Evolutionary conservation across 2,888 invertebrate genomes (phyloP), one percentile per base, ranked within the genome.

Genomic region (Yponomeuta cagnagella): DNA sequence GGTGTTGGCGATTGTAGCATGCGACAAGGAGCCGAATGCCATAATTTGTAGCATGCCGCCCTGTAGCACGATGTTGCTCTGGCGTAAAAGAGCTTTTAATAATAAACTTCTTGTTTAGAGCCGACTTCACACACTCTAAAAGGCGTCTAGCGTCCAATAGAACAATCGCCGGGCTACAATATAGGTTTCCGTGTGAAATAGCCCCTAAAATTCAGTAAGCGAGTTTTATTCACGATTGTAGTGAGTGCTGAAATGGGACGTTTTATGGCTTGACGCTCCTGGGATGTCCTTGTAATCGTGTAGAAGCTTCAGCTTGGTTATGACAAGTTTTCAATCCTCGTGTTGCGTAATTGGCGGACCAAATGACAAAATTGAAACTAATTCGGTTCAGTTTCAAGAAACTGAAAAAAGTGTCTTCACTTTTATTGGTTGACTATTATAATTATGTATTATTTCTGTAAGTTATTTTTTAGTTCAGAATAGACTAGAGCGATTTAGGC

Each of bases 41-140:
- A 23, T 23, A 23, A 23, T 23, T 23, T 23, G 23, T 23, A 23
- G 23, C 1, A 23, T 23, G 23, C 23, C 23, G 23, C 23, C 0
- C 23, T 23, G 23, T 23, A 23, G 23, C 23, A 23, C 23, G 23
- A 23, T 23, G 23, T 23, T 23, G 23, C 23, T 23, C 23, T 23
- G 23, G 23, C 23, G 23, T 23, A 23, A 23, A 23, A 23, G 23
- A 23, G 23, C 23, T 23, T 12, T 15, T 2, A 58, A 81, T 79
- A 83, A 86, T 86, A 87, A 86, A 85, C 77, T 78, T 75, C 70
- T 75, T 76, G 78, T 82, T 82, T 83, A 84, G 80, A 80, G 80
- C 76, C 77, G 78, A 81, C 79, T 84, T 82, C 78, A 77, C 82
- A 78, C 81, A 76, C 80, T 79, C 78, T 79, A 77, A 72, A 78